Evolutionary conservation across 2,888 invertebrate genomes (phyloP).

Genomic region (Diarsia rubi): DNA sequence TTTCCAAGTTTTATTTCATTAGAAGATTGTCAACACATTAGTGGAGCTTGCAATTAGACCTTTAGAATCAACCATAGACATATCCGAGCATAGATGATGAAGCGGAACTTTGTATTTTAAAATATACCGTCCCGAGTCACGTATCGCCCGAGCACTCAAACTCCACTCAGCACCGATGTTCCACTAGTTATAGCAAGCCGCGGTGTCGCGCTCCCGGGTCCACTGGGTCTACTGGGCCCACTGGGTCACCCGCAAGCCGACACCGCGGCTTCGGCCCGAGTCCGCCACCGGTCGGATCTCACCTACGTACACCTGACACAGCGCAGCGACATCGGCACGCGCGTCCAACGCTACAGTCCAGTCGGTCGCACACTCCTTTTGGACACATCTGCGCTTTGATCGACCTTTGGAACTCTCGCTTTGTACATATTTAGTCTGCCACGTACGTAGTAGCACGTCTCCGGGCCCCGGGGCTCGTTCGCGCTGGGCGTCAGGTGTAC

Average conservation of each 20-base stretch:
- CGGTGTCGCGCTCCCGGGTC: constrained; percentile 35
- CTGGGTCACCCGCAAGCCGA: constrained; percentile 31
- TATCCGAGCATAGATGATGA: constrained; percentile 58
- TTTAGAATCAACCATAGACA: constrained; percentile 9
- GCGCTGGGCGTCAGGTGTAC: constrained; percentile 61
- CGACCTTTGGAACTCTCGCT: constrained; percentile 50
- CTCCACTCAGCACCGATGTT: constrained; percentile 78
- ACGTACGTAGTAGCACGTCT: constrained; percentile 51
- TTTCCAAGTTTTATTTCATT: not conserved
- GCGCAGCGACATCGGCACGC: constrained; percentile 49
- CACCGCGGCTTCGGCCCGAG: constrained; percentile 64
- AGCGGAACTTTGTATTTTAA: constrained; percentile 69
- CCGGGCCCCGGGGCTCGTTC: constrained; percentile 28
- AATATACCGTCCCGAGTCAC: constrained; percentile 78
- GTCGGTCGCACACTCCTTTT: constrained; percentile 45
- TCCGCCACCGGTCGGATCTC: constrained; percentile 65
- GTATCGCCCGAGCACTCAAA: constrained; percentile 82
- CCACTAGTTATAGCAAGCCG: constrained; percentile 64
- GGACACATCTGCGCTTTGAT: constrained; percentile 54
- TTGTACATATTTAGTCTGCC: constrained; percentile 60
- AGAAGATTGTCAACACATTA: constrained; percentile 15
- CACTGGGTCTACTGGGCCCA: not conserved
- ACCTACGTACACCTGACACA: constrained; percentile 67
- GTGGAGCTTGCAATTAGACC: constrained; percentile 17
- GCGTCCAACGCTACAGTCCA: constrained; percentile 34